Evolutionary conservation across 2,797 vertebrate species (phyloP).

Genomic region (Alauda arvensis): DNA sequence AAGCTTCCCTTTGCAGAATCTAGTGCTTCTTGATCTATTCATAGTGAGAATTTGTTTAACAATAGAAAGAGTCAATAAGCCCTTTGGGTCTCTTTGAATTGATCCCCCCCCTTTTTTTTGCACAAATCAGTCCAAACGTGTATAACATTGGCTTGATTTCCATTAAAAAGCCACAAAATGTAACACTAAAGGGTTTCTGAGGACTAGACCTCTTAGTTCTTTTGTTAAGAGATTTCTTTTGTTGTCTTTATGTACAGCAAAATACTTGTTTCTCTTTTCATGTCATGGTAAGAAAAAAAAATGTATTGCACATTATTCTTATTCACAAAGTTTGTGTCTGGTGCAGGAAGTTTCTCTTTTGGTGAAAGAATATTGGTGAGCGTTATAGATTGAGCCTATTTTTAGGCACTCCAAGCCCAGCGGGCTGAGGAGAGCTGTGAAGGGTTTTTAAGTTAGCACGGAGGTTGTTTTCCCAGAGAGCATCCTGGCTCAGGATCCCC

Average conservation of each 20-base stretch:
- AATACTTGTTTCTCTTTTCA: constrained; percentile 81
- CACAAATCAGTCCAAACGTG: constrained; percentile 83
- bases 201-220: constrained; percentile 78
- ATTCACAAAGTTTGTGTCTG: constrained; percentile 44
- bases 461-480: not conserved
- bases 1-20: constrained; percentile 76
- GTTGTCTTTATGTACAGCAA: constrained; percentile 84
- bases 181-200: constrained; percentile 75
- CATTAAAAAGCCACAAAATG: constrained; percentile 89
- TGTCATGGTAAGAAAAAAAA: constrained; percentile 75
- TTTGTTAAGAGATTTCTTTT: constrained; percentile 83
- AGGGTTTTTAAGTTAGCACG: not conserved
- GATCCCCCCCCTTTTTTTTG: constrained; percentile 64
- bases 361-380: constrained; percentile 19
- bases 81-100: constrained; percentile 76
- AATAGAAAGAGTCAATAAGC: constrained; percentile 84
- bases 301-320: constrained; percentile 90
- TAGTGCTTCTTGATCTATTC: constrained; percentile 87
- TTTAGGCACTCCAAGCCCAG: constrained; percentile 15
- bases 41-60: constrained; percentile 83
- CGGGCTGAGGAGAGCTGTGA: not conserved
- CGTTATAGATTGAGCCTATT: constrained; percentile 8
- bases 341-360: constrained; percentile 44
- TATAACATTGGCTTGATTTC: constrained; percentile 85
- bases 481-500: not conserved